phyloP scores from a whole-genome alignment of 2,113 vertebrate species.

The Psophia crepitans region DNA sequence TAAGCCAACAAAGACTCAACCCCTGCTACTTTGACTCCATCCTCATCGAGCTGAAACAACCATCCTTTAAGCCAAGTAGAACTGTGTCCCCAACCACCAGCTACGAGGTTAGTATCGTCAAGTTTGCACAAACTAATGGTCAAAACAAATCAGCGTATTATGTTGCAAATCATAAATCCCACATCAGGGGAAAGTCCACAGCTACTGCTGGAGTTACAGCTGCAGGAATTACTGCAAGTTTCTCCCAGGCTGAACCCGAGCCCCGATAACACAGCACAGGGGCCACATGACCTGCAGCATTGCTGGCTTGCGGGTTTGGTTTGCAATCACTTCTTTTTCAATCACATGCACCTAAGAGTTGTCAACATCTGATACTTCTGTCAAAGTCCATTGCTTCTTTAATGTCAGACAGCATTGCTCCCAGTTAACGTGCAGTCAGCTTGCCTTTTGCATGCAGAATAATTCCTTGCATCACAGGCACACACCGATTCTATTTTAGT shows the following conservation, averaged over 20 bases:
- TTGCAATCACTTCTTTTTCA: background rate
- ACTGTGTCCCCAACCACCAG: background rate
- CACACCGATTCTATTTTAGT: conserved; percentile 24
- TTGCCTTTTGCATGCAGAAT: conserved; percentile 41
- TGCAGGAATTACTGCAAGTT: conserved; percentile 64
- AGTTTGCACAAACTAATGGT: conserved; percentile 62
- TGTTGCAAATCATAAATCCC: conserved; percentile 65
- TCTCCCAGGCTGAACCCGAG: conserved; percentile 48
- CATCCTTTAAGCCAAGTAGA: background rate
- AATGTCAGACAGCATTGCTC: conserved; percentile 17
- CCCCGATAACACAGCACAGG: background rate
- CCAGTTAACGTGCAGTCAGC: background rate
- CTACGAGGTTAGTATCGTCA: background rate
- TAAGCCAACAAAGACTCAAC: background rate
- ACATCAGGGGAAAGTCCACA: conserved; percentile 47
- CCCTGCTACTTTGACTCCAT: background rate
- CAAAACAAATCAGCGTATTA: conserved; percentile 61
- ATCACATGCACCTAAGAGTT: background rate
- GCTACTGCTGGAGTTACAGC: conserved; percentile 52
- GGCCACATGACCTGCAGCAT: conserved; percentile 6
- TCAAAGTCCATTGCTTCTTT: conserved; percentile 14
- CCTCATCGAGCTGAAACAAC: background rate
- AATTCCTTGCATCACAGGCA: conserved; percentile 43
- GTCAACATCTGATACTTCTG: conserved; percentile 9
- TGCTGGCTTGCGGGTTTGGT: background rate